These are phyloP conservation scores for Hypothenemus hampei DNA, from an alignment of 1,140 invertebrate species.

Conservation along the genomic window DNA sequence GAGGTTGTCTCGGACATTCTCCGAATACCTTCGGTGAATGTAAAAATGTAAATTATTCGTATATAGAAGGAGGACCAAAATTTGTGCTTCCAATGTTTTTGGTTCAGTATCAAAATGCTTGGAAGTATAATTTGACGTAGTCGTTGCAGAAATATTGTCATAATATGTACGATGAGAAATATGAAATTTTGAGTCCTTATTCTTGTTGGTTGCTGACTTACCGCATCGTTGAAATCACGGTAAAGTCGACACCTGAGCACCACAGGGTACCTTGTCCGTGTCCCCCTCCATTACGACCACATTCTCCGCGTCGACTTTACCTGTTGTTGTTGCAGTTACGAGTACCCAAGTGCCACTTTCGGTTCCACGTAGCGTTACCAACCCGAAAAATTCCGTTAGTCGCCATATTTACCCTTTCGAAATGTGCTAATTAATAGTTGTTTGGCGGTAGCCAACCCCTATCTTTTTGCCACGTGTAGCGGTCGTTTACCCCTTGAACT, in stretches of 20 bases:
- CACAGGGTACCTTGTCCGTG: background rate
- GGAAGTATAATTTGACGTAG: too few species aligned
- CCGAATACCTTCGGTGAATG: too few species aligned
- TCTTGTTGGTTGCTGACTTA: slow-evolving; percentile 6
- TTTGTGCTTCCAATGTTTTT: too few species aligned
- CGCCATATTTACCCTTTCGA: slow-evolving; percentile 8
- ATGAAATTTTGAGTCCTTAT: background rate
- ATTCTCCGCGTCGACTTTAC: slow-evolving; percentile 22
- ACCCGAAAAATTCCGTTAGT: slow-evolving; percentile 10
- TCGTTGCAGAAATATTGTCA: too few species aligned
- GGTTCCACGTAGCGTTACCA: slow-evolving; percentile 12
- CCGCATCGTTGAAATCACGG: slow-evolving; percentile 14
- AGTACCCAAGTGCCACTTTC: slow-evolving; percentile 18
- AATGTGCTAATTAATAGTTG: background rate
- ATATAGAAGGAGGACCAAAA: too few species aligned
- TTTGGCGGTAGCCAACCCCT: too few species aligned
- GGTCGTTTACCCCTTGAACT: background rate
- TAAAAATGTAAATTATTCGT: too few species aligned
- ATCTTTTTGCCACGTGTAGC: background rate
- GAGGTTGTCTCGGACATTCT: too few species aligned
- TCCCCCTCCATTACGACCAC: slow-evolving; percentile 10
- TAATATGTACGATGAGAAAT: background rate
- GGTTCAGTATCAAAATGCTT: too few species aligned
- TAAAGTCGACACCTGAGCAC: slow-evolving; percentile 4
- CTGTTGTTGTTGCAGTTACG: slow-evolving; percentile 20